Percentiles rank a stretch among this genome's conserved stretches.
phyloP scores from a whole-genome alignment of 1,140 invertebrate genomes.

The Vollenhovia emeryi region DNA sequence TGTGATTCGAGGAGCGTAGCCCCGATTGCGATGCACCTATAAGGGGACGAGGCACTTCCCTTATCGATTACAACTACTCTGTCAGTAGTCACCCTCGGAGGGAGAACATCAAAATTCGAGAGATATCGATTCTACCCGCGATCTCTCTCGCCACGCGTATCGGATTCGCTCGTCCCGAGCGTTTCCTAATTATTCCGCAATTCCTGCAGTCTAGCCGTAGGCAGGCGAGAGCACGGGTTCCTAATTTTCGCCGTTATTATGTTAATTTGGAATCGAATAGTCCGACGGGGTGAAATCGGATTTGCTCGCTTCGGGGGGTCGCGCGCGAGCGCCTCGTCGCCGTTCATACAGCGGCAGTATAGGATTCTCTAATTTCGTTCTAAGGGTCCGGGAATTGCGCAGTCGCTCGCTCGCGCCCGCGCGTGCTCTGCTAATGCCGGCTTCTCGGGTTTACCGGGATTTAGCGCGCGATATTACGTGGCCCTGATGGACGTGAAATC shows the following conservation, averaged over 20 bases:
- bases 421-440: slow-evolving; percentile 17
- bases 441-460: slow-evolving; percentile 44
- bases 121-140: slow-evolving; percentile 23
- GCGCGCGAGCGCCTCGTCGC: not conserved
- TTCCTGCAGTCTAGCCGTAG: slow-evolving; percentile 30
- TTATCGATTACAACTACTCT: not conserved
- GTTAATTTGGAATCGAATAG: slow-evolving; percentile 66
- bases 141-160: slow-evolving; percentile 1
- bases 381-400: slow-evolving; percentile 37
- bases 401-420: slow-evolving; percentile 2
- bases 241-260: slow-evolving; percentile 64
- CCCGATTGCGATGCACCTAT: not conserved
- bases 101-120: slow-evolving; percentile 23
- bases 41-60: not conserved
- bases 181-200: slow-evolving; percentile 46
- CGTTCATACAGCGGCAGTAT: not conserved
- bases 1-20: not conserved
- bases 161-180: slow-evolving; percentile 2
- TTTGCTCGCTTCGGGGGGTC: slow-evolving; percentile 33
- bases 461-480: slow-evolving; percentile 38
- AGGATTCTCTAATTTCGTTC: slow-evolving; percentile 52
- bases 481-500: slow-evolving; percentile 46
- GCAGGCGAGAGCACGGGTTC: not conserved
- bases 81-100: not conserved
- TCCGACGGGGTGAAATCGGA: slow-evolving; percentile 43